Evolutionary conservation across 2,113 vertebrate genomes (phyloP).

Genomic region (Fregetta grallaria): DNA sequence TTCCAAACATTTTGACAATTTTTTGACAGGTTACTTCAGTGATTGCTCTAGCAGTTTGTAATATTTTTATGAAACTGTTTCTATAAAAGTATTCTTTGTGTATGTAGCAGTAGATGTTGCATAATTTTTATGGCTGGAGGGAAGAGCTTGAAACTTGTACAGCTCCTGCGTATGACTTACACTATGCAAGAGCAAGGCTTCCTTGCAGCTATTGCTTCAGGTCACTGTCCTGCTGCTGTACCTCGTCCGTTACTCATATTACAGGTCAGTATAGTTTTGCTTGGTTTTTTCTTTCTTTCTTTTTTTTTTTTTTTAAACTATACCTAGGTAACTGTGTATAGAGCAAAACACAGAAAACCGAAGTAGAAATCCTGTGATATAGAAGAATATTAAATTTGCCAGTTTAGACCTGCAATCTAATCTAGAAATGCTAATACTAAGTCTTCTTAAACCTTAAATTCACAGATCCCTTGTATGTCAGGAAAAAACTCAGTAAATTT

Average conservation of each 20-base stretch:
- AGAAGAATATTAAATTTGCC: neutral
- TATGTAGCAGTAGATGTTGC: neutral
- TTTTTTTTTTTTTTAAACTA: neutral
- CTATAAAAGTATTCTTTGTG: slow-evolving; percentile 17
- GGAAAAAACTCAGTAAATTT: neutral
- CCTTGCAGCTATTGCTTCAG: neutral
- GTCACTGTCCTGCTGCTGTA: neutral
- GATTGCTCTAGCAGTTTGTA: slow-evolving; percentile 9
- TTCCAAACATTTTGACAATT: slow-evolving; percentile 43
- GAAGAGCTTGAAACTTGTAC: neutral
- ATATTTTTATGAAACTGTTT: neutral
- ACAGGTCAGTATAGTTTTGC: neutral
- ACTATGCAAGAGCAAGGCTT: neutral
- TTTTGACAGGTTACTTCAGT: slow-evolving; percentile 40
- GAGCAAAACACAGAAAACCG: neutral
- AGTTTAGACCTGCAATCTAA: neutral
- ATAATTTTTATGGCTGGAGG: slow-evolving; percentile 1
- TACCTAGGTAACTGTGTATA: neutral
- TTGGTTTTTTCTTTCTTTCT: neutral
- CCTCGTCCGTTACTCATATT: neutral
- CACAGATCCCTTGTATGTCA: neutral
- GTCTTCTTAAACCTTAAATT: neutral
- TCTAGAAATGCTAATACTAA: neutral
- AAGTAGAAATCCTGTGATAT: neutral
- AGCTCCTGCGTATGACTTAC: neutral